Percentiles rank a stretch among this genome's conserved stretches.
Evolutionary conservation across 64 coral and sea anemone genomes (phyloP).

Genomic region (Actinia tenebrosa): DNA sequence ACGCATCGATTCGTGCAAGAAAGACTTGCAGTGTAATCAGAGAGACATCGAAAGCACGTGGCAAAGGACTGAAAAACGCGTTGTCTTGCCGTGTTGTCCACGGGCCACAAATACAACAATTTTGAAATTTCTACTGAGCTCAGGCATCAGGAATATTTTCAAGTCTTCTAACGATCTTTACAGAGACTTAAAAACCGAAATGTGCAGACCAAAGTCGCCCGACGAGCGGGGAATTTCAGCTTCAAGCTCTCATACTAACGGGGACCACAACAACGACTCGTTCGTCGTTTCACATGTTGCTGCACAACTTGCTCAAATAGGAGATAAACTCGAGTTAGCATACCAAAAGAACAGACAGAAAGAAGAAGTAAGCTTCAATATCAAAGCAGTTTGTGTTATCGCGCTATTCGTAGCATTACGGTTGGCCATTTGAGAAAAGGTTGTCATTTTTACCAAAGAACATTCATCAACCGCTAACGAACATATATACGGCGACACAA

Average conservation of each 20-base stretch:
- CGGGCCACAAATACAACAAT: neutral
- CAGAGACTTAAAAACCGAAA: neutral
- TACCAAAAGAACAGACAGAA: conserved; percentile 35
- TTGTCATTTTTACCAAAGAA: conserved; percentile 3
- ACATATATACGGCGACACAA: neutral
- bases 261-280: conserved; percentile 45
- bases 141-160: neutral
- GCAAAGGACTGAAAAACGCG: neutral
- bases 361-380: conserved; percentile 30
- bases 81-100: neutral
- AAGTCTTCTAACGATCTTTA: neutral
- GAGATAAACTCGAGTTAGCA: conserved; percentile 54
- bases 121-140: neutral
- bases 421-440: conserved; percentile 27
- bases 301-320: conserved; percentile 59
- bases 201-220: conserved; percentile 40
- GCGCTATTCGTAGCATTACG: conserved; percentile 49
- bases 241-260: neutral
- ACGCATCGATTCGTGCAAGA: neutral
- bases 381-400: conserved; percentile 50
- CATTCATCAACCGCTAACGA: conserved; percentile 7
- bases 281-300: conserved; percentile 50
- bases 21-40: conserved; percentile 14
- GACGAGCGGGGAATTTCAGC: neutral
- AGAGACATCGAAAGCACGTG: conserved; percentile 13